Percentiles rank a stretch among this genome's conserved stretches.
phyloP scores from a whole-genome alignment of 2,888 invertebrate species.

The Melieria picta region DNA sequence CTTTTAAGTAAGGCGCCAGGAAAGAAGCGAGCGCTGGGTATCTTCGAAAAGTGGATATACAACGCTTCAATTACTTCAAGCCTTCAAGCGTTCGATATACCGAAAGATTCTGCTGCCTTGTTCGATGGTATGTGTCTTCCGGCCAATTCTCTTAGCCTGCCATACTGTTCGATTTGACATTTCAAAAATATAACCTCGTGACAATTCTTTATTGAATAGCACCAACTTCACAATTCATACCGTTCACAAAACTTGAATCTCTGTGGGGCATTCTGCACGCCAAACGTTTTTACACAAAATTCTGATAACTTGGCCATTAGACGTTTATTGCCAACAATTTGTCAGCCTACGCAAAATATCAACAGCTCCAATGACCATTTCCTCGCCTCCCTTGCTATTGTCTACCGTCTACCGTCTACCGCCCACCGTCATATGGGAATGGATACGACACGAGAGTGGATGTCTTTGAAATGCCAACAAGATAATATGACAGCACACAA shows the following conservation, averaged over 20 bases:
- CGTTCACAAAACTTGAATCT: too few relatives aligned
- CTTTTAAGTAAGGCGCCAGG: constrained; percentile 26
- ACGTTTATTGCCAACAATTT: constrained; percentile 17
- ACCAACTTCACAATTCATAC: too few relatives aligned
- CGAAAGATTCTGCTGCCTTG: too few relatives aligned
- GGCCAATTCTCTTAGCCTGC: too few relatives aligned
- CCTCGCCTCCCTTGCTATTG: background rate
- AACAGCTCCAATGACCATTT: background rate
- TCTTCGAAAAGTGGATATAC: background rate
- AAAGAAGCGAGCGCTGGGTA: background rate
- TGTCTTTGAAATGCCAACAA: constrained; percentile 52
- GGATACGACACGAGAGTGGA: constrained; percentile 37
- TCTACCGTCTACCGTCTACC: constrained; percentile 10
- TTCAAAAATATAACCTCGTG: too few relatives aligned
- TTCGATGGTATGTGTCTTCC: too few relatives aligned
- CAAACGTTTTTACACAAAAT: background rate
- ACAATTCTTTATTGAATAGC: too few relatives aligned
- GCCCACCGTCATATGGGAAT: constrained; percentile 1
- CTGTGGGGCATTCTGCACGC: too few relatives aligned
- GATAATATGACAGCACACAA: constrained; percentile 58
- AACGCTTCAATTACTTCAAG: too few relatives aligned
- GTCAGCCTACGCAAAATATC: constrained; percentile 21
- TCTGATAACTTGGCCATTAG: constrained; percentile 2
- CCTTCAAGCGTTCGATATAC: too few relatives aligned
- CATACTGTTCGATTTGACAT: too few relatives aligned